Evolutionary conservation across 2,113 vertebrate genomes (phyloP).

Genomic region (Halcyon senegalensis): DNA sequence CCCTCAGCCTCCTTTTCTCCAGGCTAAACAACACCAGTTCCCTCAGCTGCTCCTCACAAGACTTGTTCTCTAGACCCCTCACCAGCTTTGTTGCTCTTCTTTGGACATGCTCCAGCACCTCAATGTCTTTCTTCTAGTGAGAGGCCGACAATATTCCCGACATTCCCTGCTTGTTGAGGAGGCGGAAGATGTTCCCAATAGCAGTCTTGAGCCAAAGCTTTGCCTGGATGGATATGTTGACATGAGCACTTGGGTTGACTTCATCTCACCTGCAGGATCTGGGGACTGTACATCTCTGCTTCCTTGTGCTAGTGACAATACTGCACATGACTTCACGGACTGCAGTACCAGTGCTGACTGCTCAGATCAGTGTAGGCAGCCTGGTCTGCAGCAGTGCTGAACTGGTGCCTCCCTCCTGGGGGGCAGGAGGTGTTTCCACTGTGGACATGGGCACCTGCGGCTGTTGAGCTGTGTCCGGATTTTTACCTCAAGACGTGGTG

Average conservation of each 20-base stretch:
- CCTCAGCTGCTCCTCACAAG: fast-evolving
- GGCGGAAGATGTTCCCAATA: not conserved
- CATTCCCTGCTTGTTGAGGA: not conserved
- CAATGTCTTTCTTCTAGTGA: not conserved
- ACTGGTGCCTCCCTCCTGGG: not conserved
- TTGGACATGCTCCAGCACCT: fast-evolving
- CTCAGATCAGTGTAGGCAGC: not conserved
- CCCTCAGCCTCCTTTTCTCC: not conserved
- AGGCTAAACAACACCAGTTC: not conserved
- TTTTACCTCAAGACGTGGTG: not conserved
- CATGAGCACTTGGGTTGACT: not conserved
- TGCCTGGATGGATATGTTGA: not conserved
- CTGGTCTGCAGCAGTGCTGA: fast-evolving
- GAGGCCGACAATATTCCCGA: not conserved
- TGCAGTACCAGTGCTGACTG: not conserved
- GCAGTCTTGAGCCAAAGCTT: not conserved
- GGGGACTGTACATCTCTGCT: not conserved
- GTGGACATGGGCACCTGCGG: not conserved
- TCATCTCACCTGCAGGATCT: not conserved
- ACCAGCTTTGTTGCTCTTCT: not conserved
- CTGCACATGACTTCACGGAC: not conserved
- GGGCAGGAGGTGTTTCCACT: not conserved
- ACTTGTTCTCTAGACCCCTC: not conserved
- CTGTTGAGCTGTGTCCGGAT: not conserved
- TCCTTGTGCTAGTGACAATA: fast-evolving